Evolutionary conservation across 2,888 invertebrate genomes (phyloP).

Genomic region (Chorisops tibialis): DNA sequence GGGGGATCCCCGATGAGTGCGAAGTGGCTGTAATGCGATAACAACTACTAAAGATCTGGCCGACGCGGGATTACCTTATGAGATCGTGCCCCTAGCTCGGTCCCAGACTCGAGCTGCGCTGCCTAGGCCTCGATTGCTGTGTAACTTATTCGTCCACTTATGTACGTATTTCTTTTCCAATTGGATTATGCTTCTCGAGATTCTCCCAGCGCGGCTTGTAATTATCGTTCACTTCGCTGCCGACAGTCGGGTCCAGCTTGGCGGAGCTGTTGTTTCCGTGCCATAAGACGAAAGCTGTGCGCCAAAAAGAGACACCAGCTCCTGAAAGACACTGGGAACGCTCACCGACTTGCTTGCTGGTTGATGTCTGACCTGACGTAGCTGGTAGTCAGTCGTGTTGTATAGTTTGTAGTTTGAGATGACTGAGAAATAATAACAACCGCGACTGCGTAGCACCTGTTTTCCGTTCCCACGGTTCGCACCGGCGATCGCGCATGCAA

Average conservation of each 20-base stretch:
- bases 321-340: not conserved
- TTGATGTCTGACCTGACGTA: not conserved
- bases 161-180: not conserved
- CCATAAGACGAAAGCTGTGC: not conserved
- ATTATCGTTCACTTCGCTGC: constrained; percentile 21
- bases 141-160: constrained; percentile 2
- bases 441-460: constrained; percentile 24
- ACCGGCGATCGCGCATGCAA: constrained; percentile 20
- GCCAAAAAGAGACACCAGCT: not conserved
- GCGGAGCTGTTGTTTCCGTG: not conserved
- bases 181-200: not conserved
- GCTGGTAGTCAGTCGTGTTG: not conserved
- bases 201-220: not conserved
- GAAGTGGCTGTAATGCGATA: not conserved
- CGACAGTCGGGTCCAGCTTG: not conserved
- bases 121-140: constrained; percentile 6
- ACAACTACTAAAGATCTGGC: not conserved
- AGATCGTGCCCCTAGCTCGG: constrained; percentile 22
- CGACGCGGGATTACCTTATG: not conserved
- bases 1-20: not conserved
- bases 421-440: constrained; percentile 15
- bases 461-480: constrained; percentile 26
- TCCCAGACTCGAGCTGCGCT: constrained; percentile 13
- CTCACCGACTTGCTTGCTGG: not conserved
- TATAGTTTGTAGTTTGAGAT: not conserved